phyloP scores from a whole-genome alignment of 2,888 invertebrate genomes.

The Desoria tigrina region DNA sequence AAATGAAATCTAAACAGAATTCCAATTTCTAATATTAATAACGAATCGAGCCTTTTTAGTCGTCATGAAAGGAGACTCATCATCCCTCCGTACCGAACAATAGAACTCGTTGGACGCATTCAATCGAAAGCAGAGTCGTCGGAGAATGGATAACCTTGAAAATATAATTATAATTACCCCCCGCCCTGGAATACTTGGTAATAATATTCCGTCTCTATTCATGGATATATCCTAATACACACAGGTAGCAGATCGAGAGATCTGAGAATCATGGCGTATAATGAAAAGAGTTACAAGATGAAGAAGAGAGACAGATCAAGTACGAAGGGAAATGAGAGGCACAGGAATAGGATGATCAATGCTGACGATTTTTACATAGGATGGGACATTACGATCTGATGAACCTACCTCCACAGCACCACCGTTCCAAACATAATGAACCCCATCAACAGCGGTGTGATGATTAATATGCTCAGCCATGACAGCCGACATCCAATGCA shows the following conservation, averaged over 20 bases:
- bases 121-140: background rate
- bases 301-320: conserved; percentile 9
- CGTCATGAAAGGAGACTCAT: too few species aligned
- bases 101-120: background rate
- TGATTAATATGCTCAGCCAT: conserved; percentile 92
- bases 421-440: conserved; percentile 67
- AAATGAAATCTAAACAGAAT: too few species aligned
- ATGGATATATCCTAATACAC: background rate
- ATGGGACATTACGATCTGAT: conserved; percentile 19
- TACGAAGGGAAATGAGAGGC: background rate
- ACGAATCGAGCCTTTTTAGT: too few species aligned
- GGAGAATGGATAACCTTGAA: conserved; percentile 23
- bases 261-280: background rate
- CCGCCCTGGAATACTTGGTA: conserved; percentile 12
- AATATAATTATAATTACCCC: conserved; percentile 29
- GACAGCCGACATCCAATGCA: conserved; percentile 90
- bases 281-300: background rate
- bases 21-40: too few species aligned
- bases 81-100: too few species aligned
- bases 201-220: conserved; percentile 6
- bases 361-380: too few species aligned
- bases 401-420: conserved; percentile 56
- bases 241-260: conserved; percentile 14
- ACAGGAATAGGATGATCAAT: background rate
- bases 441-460: conserved; percentile 64